Evolutionary conservation across 2,113 vertebrate genomes (phyloP), one percentile per base, ranked within the genome.

Genomic region (Hippocampus barbouri): DNA sequence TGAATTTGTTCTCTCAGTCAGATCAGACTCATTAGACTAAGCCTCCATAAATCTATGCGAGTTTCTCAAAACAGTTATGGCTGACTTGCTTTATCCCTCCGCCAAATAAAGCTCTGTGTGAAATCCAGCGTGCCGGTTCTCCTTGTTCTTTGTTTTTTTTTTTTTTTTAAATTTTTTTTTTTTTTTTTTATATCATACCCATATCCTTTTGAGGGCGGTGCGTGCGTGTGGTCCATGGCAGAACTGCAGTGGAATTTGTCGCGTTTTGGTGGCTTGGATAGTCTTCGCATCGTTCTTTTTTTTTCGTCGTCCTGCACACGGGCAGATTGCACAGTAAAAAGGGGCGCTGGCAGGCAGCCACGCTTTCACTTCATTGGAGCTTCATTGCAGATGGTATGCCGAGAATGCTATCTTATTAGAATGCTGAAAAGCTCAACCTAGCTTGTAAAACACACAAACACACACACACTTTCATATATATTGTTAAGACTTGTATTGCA

Each of bases 311-410:
- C 15, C 75, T 85, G 89, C 89, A 89, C 84, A 85, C 84, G 85
- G 87, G 84, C 92, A 90, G 86, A 75, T 85, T 91, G 87, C 86
- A 83, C 87, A 83, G 80, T 86, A 84, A 85, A 87, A 83, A 88
- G 92, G 83, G 84, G 65, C 82, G 75, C 87, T 94, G 93, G 94
- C 92, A 81, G 75, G 27, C 20, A 1, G 89, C 92, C 91, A 88
- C 86, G 81, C 81, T 86, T 61, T 68, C 63, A 73, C 76, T 83
- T 74, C 79, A 66, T 85, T 82, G 51, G 73, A 69, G 82, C 88
- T 82, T 89, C 67, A 86, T 79, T 94, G 91, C 92, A 92, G 88
- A 92, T 91, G 90, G 90, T 91, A 91, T 91, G 89, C 81, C 78
- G 73, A 82, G 90, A 91, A 87, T 81, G 88, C 76, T 88, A 59